These are phyloP conservation scores for Nothoprocta pentlandii DNA, from an alignment of 2,113 vertebrate species.

Conservation along the genomic window DNA sequence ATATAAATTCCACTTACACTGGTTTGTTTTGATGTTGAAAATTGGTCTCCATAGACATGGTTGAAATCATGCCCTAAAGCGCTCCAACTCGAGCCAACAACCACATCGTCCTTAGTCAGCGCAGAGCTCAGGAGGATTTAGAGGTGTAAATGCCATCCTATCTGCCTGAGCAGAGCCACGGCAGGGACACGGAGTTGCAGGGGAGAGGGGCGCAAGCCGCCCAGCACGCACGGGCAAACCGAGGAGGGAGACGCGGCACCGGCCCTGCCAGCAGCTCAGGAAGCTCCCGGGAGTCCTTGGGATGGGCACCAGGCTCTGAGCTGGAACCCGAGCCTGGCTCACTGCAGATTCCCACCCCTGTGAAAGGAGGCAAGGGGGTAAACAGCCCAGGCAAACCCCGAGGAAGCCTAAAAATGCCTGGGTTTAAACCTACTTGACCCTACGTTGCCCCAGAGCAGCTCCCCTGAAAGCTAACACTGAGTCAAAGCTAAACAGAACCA, in stretches of 20 bases:
- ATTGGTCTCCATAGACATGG: slow-evolving; percentile 82
- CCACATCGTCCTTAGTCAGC: slow-evolving; percentile 72
- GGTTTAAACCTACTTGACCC: background rate
- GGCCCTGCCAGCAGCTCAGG: background rate
- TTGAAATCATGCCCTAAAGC: slow-evolving; percentile 79
- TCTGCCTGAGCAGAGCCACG: background rate
- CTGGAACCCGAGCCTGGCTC: background rate
- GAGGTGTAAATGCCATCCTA: slow-evolving; percentile 67
- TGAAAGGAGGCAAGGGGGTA: background rate
- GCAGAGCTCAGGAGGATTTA: slow-evolving; percentile 66
- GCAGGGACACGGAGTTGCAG: accelerated
- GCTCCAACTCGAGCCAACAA: slow-evolving; percentile 68
- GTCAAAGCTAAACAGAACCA: background rate
- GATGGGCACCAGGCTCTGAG: background rate
- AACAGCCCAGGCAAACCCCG: background rate
- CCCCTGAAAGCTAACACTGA: background rate
- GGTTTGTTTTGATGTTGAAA: slow-evolving; percentile 84
- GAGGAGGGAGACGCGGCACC: background rate
- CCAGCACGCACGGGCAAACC: too few species aligned
- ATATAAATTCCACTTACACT: slow-evolving; percentile 77
- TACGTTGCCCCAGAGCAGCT: background rate
- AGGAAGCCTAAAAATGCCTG: background rate
- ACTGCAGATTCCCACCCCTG: background rate
- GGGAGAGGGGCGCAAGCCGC: background rate
- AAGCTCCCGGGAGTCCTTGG: background rate